Base-by-base conservation (phyloP, 2,888 invertebrate species). In the Leistus spinibarbis region DNA sequence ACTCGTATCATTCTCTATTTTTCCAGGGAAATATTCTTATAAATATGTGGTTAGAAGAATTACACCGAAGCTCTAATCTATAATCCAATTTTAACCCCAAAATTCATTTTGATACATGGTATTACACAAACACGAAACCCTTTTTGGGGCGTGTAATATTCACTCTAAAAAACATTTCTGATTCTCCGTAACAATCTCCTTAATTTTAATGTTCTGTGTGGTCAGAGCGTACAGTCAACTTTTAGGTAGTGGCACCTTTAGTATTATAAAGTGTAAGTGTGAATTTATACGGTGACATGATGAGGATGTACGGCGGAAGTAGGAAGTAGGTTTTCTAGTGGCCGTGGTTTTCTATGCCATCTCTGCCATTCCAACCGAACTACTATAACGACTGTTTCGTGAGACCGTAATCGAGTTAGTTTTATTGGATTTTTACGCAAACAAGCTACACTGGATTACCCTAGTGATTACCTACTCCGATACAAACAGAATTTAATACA, bases 381-480 rank as follows among this genome's bases (percentile, higher is more conserved):
- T 72, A 72, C 65, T 65, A 40, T 57, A 56, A 72, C 72, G 66
- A 72, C 72, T 66, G 65, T 65, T 66, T 72, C 57, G 72, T 72
- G 66, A 64, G 71, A 40, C 71, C 22, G 71, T 71, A 56, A 64
- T 71, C 56, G 71, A 40, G 71, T 54, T 72, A 72, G 72, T 72
- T 65, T 72, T 72, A 72, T 66, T 27, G 64, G 65, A 72, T 72
- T 72, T 72, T 72, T 72, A 72, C 72, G 72, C 72, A 72, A 72
- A 72, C 65, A 56, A 72, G 72, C 24, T 27, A 64, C 54, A 57
- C 19, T 65, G 65, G 23, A 72, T 66, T 66, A 57, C 72, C 72
- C 40, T 23, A 57, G 27, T 65, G 72, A 72, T 66, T 72, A 72
- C 72, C 40, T 13, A 40, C 40, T 40, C 40, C 40, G 13, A 40